These are phyloP conservation scores for Platalea minor DNA, from an alignment of 2,797 vertebrate species.

Conservation along the genomic window DNA sequence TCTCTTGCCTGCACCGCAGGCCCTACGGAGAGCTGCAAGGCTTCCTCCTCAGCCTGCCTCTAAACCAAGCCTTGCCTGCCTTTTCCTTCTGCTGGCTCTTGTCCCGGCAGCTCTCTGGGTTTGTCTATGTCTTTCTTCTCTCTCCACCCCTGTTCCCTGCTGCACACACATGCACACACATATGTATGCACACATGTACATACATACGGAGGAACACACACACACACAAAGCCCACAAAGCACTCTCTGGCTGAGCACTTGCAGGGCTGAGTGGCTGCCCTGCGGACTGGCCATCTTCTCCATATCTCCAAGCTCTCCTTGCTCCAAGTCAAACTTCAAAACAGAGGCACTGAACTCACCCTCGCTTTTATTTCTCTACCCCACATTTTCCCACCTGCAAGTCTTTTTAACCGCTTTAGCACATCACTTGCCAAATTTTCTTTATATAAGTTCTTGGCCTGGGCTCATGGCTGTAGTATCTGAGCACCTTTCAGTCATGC, in stretches of 20 bases:
- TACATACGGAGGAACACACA: too few species aligned
- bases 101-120: background rate
- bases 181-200: too few species aligned
- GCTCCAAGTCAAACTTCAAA: background rate
- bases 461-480: background rate
- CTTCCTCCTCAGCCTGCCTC: background rate
- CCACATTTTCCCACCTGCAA: background rate
- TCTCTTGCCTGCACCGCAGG: background rate
- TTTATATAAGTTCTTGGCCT: background rate
- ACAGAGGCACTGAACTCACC: background rate
- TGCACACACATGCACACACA: background rate
- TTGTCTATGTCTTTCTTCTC: background rate
- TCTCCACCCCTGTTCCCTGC: background rate
- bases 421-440: background rate
- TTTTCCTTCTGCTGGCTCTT: background rate
- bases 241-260: background rate
- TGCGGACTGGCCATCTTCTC: background rate
- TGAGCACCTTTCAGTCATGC: constrained; percentile 51
- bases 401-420: background rate
- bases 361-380: background rate
- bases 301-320: background rate
- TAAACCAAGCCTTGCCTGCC: background rate
- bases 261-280: background rate
- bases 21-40: background rate
- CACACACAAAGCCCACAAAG: background rate